These are phyloP conservation scores for Chloropsis cyanopogon DNA, from an alignment of 2,113 vertebrate genomes.

Conservation along the genomic window DNA sequence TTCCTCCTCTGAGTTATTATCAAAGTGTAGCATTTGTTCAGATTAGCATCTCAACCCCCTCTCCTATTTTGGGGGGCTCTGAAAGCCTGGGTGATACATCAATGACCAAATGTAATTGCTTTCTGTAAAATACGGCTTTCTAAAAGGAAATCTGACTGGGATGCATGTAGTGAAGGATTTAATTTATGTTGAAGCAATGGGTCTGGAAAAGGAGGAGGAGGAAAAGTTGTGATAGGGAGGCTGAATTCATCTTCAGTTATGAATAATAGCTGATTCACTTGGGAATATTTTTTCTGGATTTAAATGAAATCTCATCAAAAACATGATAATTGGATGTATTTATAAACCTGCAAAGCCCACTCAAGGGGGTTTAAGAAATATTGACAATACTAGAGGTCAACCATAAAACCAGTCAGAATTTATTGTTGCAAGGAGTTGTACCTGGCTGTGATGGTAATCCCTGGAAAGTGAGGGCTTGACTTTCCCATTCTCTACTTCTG, in stretches of 20 bases:
- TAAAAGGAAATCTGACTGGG: constrained; percentile 25
- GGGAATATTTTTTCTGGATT: constrained; percentile 14
- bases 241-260: constrained; percentile 19
- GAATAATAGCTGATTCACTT: constrained; percentile 50
- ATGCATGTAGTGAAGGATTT: constrained; percentile 17
- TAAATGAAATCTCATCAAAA: constrained; percentile 38
- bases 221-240: constrained; percentile 14
- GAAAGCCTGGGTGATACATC: constrained; percentile 15
- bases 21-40: not conserved
- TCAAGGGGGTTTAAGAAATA: not conserved
- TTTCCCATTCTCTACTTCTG: not conserved
- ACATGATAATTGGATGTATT: constrained; percentile 32
- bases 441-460: not conserved
- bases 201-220: constrained; percentile 41
- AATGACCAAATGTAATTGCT: constrained; percentile 33
- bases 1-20: not conserved
- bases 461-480: not conserved
- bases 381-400: not conserved
- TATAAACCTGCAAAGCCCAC: constrained; percentile 2
- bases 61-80: not conserved
- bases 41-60: not conserved
- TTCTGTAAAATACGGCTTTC: constrained; percentile 13
- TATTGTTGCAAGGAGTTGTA: not conserved
- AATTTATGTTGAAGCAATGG: constrained; percentile 28
- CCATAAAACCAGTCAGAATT: not conserved